Conservation (phyloP, 1,140 invertebrate species). For the Gryllus bimaculatus region DNA sequence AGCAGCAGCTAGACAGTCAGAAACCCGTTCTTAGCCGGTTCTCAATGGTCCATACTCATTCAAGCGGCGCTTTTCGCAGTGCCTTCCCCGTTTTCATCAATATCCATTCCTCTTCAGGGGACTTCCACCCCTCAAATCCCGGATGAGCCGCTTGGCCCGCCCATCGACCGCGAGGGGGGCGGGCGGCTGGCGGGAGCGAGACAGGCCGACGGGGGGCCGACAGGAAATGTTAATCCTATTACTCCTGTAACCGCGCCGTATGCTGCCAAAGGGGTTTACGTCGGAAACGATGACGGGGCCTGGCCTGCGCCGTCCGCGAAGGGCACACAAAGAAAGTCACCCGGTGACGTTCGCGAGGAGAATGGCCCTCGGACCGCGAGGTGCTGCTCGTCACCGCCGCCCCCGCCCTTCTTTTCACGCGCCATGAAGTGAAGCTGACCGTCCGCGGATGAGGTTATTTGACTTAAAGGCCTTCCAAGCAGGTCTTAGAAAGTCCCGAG, state of each 20-base stretch:
- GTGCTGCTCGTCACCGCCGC: not conserved
- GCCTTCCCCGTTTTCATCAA: not conserved
- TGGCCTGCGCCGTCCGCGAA: not conserved
- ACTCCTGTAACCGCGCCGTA: conserved; percentile 2
- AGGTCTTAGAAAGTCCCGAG: too few species aligned
- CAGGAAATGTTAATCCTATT: conserved; percentile 1
- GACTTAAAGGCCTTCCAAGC: not conserved
- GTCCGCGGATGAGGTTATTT: not conserved
- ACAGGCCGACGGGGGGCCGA: not conserved
- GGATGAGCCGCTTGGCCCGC: not conserved
- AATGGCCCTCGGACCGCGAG: not conserved
- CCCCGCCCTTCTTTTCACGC: not conserved
- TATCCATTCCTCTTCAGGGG: not conserved
- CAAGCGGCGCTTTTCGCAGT: not conserved
- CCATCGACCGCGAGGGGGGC: not conserved
- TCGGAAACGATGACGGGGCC: not conserved
- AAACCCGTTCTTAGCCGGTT: not conserved
- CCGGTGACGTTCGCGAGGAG: not conserved
- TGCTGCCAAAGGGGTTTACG: not conserved
- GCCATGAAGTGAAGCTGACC: not conserved
- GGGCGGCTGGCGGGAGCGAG: not conserved
- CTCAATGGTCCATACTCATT: not conserved
- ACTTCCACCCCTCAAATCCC: not conserved
- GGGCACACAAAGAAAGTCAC: too few species aligned
- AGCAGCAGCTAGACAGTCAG: not conserved